Evolutionary conservation across 2,113 vertebrate species (phyloP).

Genomic region (Callipepla californica): DNA sequence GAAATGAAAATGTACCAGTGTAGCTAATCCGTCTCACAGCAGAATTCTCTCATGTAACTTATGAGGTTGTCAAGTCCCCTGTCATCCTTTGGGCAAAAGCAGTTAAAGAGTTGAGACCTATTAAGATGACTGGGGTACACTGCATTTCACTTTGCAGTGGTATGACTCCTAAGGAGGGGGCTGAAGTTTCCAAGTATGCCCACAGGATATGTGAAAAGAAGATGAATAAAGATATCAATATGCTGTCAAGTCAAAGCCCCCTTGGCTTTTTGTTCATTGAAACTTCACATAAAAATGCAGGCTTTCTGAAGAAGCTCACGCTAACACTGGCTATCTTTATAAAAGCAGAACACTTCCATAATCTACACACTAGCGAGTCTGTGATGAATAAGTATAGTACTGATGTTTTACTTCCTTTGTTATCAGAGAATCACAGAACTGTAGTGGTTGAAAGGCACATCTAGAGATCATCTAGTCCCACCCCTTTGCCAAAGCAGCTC

Average conservation of each 20-base stretch:
- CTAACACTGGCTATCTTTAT: background rate
- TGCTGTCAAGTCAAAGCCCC: background rate
- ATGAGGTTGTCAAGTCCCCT: constrained; percentile 38
- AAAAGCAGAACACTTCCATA: background rate
- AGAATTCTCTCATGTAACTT: constrained; percentile 3
- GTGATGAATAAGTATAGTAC: background rate
- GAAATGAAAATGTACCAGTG: background rate
- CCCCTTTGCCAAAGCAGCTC: too few relatives aligned
- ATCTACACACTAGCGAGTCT: background rate
- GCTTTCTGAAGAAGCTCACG: background rate
- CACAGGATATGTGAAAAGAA: background rate
- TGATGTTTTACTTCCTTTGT: background rate
- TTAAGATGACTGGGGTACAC: background rate
- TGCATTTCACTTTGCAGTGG: background rate
- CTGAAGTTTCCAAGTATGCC: constrained; percentile 7
- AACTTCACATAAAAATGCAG: background rate
- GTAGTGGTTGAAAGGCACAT: too few relatives aligned
- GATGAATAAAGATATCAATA: constrained; percentile 20
- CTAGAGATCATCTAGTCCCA: too few relatives aligned
- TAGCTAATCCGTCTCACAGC: background rate
- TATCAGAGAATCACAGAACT: too few relatives aligned
- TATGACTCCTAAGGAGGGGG: background rate
- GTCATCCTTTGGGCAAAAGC: constrained; percentile 44
- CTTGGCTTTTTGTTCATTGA: background rate
- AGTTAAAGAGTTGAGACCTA: constrained; percentile 21